Conservation (phyloP, 1,140 invertebrate species). For the Delia radicum region DNA sequence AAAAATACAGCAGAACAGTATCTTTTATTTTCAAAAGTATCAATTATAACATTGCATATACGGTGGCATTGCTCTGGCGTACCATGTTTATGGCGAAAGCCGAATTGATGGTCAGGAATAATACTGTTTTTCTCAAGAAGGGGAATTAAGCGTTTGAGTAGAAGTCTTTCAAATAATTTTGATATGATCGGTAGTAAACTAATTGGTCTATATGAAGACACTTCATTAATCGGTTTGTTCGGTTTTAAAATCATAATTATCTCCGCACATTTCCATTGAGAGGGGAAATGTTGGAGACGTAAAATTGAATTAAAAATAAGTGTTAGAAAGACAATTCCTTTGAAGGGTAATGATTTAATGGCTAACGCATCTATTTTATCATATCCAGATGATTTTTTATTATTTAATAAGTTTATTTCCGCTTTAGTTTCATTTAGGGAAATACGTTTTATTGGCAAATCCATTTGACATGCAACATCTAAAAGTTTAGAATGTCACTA, state of each 20-base stretch:
- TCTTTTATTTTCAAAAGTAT: background rate
- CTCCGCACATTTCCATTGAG: background rate
- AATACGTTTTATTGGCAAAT: constrained; percentile 11
- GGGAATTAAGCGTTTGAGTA: constrained; percentile 36
- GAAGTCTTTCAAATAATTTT: constrained; percentile 43
- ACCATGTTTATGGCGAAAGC: constrained; percentile 38
- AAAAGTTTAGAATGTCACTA: background rate
- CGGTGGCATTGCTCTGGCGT: background rate
- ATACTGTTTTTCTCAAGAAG: constrained; percentile 23
- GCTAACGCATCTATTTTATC: constrained; percentile 28
- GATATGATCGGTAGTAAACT: constrained; percentile 38
- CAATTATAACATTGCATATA: background rate
- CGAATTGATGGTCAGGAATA: constrained; percentile 34
- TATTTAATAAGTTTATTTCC: constrained; percentile 31
- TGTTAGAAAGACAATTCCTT: constrained; percentile 27
- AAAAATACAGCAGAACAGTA: constrained; percentile 27
- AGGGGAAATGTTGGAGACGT: background rate
- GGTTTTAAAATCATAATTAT: background rate
- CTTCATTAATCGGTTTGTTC: background rate
- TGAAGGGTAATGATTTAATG: constrained; percentile 27
- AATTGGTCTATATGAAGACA: background rate
- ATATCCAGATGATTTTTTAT: constrained; percentile 33
- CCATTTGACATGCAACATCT: constrained; percentile 11
- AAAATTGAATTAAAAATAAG: constrained; percentile 31
- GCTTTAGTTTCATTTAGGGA: constrained; percentile 23